Base-by-base conservation (phyloP, 2,113 vertebrate species). In the Paraplagusia blochii region DNA sequence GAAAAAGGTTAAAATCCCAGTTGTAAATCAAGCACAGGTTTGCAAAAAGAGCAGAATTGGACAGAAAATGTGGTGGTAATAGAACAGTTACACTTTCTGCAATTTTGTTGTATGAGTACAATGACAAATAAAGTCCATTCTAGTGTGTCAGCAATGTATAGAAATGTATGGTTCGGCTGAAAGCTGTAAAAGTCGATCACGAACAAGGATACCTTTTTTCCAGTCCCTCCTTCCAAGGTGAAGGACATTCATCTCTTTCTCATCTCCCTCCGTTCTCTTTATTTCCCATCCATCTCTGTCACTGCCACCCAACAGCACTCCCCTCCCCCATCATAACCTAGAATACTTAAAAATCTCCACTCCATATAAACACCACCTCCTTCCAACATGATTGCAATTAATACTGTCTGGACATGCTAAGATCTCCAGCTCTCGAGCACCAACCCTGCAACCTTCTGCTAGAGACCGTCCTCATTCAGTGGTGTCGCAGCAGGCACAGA, bases 371-470 rank as follows among this genome's bases (percentile, higher is more conserved):
- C 3, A 35, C 17, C 43, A 5, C 36, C 14, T 40, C 1, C 38
- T 0, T 1, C 9, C 16, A 16, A 53, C n/a, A 46, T n/a, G n/a
- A n/a, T 22, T 33, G n/a, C 46, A 29, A 46, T 18, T 45, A 29
- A 54, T 34, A 33, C 44, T 4, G 48, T 55, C 39, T 14, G 45
- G 73, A 64, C 55, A 74, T 3, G 47, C 44, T 58, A 39, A 29
- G 57, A 43, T 71, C 64, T 76, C 39, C 38, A 57, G 76, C 66
- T 72, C 76, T 81, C 29, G 76, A 58, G 45, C 49, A 19, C 54
- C 63, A 63, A 65, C 48, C 62, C 40, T 55, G 80, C 53, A 46
- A 58, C 61, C 68, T 65, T 58, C 58, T 77, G 66, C 68, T 63
- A 29, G 18, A 50, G 22, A 66, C 69, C 61, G 58, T 53, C 65